Evolutionary conservation across 2,113 vertebrate species (phyloP).

Genomic region (Chaetodon trifascialis): DNA sequence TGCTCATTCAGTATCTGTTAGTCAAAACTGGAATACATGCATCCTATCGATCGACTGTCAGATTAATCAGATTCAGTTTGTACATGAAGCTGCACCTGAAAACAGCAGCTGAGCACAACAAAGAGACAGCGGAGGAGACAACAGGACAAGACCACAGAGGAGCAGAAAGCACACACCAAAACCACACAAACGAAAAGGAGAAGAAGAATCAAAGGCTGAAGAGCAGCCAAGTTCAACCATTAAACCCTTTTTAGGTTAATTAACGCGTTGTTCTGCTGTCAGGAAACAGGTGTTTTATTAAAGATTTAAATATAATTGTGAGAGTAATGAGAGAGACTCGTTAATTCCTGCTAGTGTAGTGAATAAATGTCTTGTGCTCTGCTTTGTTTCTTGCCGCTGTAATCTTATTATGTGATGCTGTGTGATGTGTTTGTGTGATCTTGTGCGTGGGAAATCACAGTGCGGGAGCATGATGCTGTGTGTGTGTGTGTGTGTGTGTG

Average conservation of each 20-base stretch:
- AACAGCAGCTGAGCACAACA: constrained; percentile 26
- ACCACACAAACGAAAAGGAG: too few relatives aligned
- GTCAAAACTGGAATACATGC: background rate
- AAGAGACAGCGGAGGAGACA: constrained; percentile 10
- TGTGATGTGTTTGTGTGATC: constrained; percentile 45
- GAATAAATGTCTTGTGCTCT: background rate
- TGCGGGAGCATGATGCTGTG: rapidly evolving
- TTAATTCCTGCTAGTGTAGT: background rate
- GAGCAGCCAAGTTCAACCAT: background rate
- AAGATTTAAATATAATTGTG: background rate
- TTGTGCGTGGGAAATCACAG: constrained; percentile 47
- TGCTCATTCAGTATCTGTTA: too few relatives aligned
- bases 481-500: constrained; percentile 19
- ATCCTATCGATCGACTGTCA: too few relatives aligned
- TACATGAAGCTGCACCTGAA: background rate
- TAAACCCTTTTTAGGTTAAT: background rate
- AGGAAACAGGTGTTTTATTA: background rate
- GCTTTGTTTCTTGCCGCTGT: constrained; percentile 30
- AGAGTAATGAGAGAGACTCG: background rate
- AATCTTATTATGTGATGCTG: constrained; percentile 29
- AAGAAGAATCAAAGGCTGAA: too few relatives aligned
- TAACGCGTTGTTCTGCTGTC: background rate
- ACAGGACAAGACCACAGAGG: background rate
- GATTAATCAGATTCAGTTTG: background rate
- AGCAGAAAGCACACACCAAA: background rate